Conservation (phyloP, 2,113 vertebrate genomes). For the Microtus richardsoni region DNA sequence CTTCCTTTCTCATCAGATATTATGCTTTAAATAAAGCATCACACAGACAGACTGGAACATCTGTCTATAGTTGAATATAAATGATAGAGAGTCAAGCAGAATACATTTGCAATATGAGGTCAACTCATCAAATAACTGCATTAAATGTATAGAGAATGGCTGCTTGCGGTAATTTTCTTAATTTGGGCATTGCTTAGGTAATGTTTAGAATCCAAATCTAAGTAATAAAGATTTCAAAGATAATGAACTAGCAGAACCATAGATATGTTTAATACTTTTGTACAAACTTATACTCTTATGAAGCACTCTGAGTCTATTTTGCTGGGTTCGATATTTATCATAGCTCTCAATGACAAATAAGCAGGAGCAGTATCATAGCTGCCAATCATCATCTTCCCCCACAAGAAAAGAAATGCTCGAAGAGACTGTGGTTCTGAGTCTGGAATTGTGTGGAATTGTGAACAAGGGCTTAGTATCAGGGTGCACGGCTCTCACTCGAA, state of each 20-base stretch:
- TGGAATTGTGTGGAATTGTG: no score
- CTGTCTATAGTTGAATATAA: background rate
- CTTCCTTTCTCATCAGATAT: slow-evolving; percentile 2
- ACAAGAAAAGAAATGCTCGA: background rate
- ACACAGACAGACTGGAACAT: background rate
- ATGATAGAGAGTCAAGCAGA: background rate
- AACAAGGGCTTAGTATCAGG: background rate
- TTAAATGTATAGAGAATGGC: slow-evolving; percentile 26
- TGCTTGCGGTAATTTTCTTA: slow-evolving; percentile 33
- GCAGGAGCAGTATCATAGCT: background rate
- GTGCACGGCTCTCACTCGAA: background rate
- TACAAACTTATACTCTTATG: slow-evolving; percentile 19
- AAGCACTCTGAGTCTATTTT: background rate
- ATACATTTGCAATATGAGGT: background rate
- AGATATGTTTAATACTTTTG: background rate
- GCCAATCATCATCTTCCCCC: background rate
- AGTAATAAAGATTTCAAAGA: background rate
- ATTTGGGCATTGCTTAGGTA: background rate
- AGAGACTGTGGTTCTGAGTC: background rate
- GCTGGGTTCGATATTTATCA: background rate
- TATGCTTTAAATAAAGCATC: slow-evolving; percentile 41
- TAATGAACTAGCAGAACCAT: background rate
- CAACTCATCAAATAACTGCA: slow-evolving; percentile 27
- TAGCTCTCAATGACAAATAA: background rate
- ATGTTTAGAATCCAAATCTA: background rate